Conservation (phyloP, 1,140 invertebrate genomes). For the Neoseiulus cucumeris region DNA sequence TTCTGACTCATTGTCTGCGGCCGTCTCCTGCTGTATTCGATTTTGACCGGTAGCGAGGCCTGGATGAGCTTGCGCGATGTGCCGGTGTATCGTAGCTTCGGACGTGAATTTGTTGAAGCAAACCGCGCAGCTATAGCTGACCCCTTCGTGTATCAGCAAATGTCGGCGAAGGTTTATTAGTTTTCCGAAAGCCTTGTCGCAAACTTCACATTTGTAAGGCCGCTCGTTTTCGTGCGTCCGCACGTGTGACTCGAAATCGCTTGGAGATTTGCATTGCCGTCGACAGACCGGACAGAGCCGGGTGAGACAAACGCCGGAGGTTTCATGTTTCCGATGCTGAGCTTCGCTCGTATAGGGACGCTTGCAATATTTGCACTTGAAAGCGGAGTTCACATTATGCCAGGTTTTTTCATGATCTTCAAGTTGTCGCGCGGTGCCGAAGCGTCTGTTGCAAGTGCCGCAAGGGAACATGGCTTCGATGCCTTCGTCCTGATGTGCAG, state of each 20-base stretch:
- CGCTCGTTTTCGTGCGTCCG: constrained; percentile 83
- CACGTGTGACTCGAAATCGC: constrained; percentile 39
- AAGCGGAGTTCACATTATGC: not conserved
- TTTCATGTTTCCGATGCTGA: constrained; percentile 1
- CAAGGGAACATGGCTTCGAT: not conserved
- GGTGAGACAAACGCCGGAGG: not conserved
- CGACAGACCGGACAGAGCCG: not conserved
- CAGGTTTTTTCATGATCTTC: not conserved
- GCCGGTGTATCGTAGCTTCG: not conserved
- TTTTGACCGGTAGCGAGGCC: not conserved
- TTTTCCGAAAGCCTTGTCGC: constrained; percentile 74
- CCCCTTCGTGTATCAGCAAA: not conserved
- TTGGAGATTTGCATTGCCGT: not conserved
- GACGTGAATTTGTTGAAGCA: constrained; percentile 8
- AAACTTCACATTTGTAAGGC: constrained; percentile 75
- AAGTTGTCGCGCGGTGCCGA: not conserved
- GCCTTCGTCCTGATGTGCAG: not conserved
- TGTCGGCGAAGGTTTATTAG: constrained; percentile 26
- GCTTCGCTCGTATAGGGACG: not conserved
- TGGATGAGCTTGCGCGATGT: not conserved
- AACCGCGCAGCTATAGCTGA: not conserved
- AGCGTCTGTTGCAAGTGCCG: not conserved
- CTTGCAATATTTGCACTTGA: not conserved
- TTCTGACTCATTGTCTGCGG: too few relatives aligned
- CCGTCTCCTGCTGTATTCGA: too few relatives aligned